Base-by-base conservation (phyloP, 1,140 invertebrate species). In the Camponotus pennsylvanicus region DNA sequence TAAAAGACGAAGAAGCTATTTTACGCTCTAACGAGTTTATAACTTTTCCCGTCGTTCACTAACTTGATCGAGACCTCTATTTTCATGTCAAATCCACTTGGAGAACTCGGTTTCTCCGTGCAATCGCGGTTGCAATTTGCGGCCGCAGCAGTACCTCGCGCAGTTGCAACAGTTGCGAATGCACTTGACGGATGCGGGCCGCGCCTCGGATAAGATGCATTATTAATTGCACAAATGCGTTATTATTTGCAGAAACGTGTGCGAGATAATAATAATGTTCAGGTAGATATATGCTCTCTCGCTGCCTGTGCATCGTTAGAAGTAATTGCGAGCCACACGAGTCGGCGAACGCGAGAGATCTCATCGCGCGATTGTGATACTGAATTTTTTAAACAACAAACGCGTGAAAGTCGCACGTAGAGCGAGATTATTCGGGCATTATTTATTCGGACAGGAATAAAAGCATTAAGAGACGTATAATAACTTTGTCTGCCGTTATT, bases 351-450 rank as follows among this genome's bases (percentile, higher is more conserved):
- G 49, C 63, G 77, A 32, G 77, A 80, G 66, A 82, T 82, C 40
- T 61, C 67, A 71, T 82, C 18, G 67, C 11, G 67, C 40, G 78
- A 71, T 71, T 59, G 66, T n/a, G 66, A 82, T 61, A 0, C 40
- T 59, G 37, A 73, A 82, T 61, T 45, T 42, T 73, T 71, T 40
- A 3, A n/a, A 21, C 63, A 70, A 59, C 78, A 21, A 59, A 32
- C 37, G 79, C 79, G 79, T 71, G 79, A 82, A 82, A 82, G 79
- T 71, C 79, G 37, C 37, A 52, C 8, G 5, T 13, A n/a, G 42
- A 27, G 37, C 42, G 79, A 32, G 52, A 82, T 73, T 57, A 82
- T 61, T 34, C 55, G 27, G 55, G 59, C n/a, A 55, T 71, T 71
- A 82, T 82, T 71, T 71, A 61, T 59, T 42, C 45, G 11, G 7